A percentile compares a stretch with the other conserved stretches of the same genome.
Evolutionary conservation across 2,888 invertebrate species (phyloP).

Genomic region (Drosophila pullipes): DNA sequence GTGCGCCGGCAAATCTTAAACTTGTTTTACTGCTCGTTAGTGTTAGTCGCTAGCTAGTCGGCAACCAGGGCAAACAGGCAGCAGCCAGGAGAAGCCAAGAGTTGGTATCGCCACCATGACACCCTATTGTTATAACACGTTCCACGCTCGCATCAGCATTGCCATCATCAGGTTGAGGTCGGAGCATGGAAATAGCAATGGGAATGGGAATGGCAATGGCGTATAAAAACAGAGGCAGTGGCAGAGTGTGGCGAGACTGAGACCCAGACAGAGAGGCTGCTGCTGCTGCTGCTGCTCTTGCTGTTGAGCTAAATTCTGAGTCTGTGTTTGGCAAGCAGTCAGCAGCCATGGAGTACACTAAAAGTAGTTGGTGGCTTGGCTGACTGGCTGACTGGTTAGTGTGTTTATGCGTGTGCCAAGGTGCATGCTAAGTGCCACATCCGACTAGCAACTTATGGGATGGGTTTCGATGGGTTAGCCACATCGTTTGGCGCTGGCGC

Average conservation of each 20-base stretch:
- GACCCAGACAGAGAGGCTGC: slow-evolving; percentile 1
- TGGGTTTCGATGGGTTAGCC: slow-evolving; percentile 11
- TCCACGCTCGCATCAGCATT: slow-evolving; percentile 37
- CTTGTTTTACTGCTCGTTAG: slow-evolving; percentile 82
- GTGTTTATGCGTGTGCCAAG: slow-evolving; percentile 64
- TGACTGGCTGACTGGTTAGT: slow-evolving; percentile 36
- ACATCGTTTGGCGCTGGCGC: slow-evolving; percentile 31
- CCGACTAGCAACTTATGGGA: slow-evolving; percentile 11
- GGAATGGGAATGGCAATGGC: not conserved
- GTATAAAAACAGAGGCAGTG: not conserved
- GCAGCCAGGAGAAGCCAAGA: not conserved
- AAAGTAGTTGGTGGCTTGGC: slow-evolving; percentile 33
- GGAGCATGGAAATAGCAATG: not conserved
- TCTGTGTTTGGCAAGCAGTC: slow-evolving; percentile 72
- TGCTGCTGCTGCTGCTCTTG: slow-evolving; percentile 28
- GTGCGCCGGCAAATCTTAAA: slow-evolving; percentile 77
- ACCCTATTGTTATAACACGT: slow-evolving; percentile 78
- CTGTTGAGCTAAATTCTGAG: slow-evolving; percentile 10
- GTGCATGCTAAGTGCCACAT: slow-evolving; percentile 77
- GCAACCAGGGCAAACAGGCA: not conserved
- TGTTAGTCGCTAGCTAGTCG: slow-evolving; percentile 64
- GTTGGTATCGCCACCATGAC: slow-evolving; percentile 52
- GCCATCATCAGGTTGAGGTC: slow-evolving; percentile 10
- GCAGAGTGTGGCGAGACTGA: slow-evolving; percentile 7
- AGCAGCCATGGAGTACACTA: slow-evolving; percentile 59